These are phyloP conservation scores for Strigops habroptila DNA, from an alignment of 2,113 vertebrate genomes.

Conservation along the genomic window DNA sequence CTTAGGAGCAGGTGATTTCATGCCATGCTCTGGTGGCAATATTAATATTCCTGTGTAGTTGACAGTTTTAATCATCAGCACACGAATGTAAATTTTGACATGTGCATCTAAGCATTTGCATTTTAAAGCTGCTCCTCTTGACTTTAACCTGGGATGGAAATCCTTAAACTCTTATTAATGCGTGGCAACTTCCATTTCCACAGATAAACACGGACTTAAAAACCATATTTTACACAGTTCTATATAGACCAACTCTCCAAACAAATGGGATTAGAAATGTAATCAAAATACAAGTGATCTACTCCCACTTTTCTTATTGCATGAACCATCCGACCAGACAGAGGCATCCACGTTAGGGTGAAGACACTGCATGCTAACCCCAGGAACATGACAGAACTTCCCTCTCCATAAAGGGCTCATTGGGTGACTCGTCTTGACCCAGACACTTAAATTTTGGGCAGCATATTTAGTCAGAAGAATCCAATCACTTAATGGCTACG, in stretches of 20 bases:
- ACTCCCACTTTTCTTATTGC: neutral
- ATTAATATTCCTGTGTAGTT: neutral
- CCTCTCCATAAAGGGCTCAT: fast-evolving
- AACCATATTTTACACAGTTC: neutral
- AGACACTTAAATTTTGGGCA: neutral
- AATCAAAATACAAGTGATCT: neutral
- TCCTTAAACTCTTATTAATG: neutral
- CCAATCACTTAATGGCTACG: neutral
- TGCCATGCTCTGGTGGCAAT: neutral
- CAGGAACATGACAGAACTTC: neutral
- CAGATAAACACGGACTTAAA: neutral
- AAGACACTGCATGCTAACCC: neutral
- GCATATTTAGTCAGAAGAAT: neutral
- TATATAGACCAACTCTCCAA: neutral
- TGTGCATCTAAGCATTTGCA: neutral
- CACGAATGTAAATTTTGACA: neutral
- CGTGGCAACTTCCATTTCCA: neutral
- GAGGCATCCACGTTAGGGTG: neutral
- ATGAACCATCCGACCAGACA: neutral
- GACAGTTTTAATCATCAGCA: neutral
- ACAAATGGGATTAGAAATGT: neutral
- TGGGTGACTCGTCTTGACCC: neutral
- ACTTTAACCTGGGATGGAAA: neutral
- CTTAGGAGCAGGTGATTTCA: neutral
- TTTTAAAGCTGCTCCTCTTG: neutral